Evolutionary conservation across 1,140 invertebrate species (phyloP), one percentile per base, ranked within the genome.

Genomic region (Diorhabda carinulata): DNA sequence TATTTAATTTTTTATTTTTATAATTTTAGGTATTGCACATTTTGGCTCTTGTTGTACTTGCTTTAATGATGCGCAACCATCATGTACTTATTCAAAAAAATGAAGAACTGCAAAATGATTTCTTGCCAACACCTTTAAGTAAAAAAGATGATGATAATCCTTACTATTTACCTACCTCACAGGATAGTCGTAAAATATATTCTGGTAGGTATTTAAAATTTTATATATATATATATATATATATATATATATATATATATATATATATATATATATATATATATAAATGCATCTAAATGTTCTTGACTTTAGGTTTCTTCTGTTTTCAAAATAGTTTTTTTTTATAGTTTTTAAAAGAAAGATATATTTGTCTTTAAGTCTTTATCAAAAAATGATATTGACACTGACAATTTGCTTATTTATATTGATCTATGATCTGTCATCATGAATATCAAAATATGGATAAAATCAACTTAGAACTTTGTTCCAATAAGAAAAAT

Each of bases 41-140:
- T 64, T 77, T 92, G 70, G 87, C 89, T 0, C 76, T 93, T 57
- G 87, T 87, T 61, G 86, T 91, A 66, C 79, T 92, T 66, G 89
- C 89, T 3, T 85, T 91, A n/a, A 84, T 91, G n/a, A 85, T 91
- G 75, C 84, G 87, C 56, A 88, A 91, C 78, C 89, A 87, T 85
- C 63, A 83, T 87, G 74, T 77, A 5, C 71, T 78, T 44, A 59
- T 72, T 25, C 71, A 74, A 68, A 68, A 68, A 61, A 56, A 70
- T 10, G 71, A 73, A 40, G 71, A 74, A 69, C 7, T 72, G 76
- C 61, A 79, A 78, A 72, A 80, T 75, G 77, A 84, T 83, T 74
- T 84, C 10, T 79, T 90, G 74, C 89, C 89, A 10, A 91, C 89
- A 9, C 89, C 89, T 0, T 80, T 90, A 8, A 89, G 87, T 71